Evolutionary conservation across 2,888 invertebrate species (phyloP), one percentile per base, ranked within the genome.

Genomic region (Monochamus alternatus): DNA sequence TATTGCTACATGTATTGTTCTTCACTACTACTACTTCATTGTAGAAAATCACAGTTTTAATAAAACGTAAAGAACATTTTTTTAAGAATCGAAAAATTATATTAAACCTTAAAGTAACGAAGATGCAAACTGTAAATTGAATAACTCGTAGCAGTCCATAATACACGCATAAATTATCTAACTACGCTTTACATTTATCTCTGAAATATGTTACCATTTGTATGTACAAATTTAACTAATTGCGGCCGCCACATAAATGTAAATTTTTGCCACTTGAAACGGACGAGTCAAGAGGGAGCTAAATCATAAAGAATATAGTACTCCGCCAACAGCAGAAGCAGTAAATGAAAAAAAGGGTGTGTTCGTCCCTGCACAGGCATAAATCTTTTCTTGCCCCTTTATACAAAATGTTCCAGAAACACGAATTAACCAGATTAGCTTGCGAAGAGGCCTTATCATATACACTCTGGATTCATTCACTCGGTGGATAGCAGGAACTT

Each of bases 231-330:
- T 38, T 38, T 38, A 38, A 4, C 38, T 38, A 38, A 38, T 38
- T 38, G 38, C 5, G 38, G 38, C 38, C 7, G 38, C 38, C 60
- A 2, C 10, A 38, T 32, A 60, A 60, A 60, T 60, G 60, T 60
- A 60, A 60, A 60, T 60, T 60, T 4, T 32, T 60, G 8, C n/a
- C 3, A 7, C 60, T 12, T 60, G 31, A 60, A 38, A 60, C 38
- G 38, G 31, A 60, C 38, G 32, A n/a, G 60, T 31, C 60, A 60
- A 32, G 32, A 60, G 60, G 60, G 60, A 60, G 60, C 31, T 38
- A 60, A 38, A 60, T 60, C 60, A 60, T 60, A 60, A 60, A 60
- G 60, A 60, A 60, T 60, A 60, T 60, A 60, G 31, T 60, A n/a
- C 60, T 60, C 12, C 31, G 38, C 38, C 60, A 32, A 32, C 32